A percentile compares a stretch with the other conserved stretches of the same genome.
Evolutionary conservation across 2,888 invertebrate genomes (phyloP).

Genomic region (Drosophila mercatorum): DNA sequence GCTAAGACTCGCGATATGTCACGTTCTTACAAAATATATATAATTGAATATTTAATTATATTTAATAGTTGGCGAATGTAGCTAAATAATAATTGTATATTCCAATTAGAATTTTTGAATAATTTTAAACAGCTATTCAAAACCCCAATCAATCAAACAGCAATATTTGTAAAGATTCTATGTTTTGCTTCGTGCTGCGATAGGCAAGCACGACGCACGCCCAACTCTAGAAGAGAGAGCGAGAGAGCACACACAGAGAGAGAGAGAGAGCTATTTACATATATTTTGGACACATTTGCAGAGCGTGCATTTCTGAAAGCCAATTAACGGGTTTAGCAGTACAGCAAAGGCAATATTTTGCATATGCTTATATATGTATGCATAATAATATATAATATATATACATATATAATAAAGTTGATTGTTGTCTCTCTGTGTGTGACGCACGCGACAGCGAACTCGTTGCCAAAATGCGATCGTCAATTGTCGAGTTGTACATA

Average conservation of each 20-base stretch:
- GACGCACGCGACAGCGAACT: constrained; percentile 20
- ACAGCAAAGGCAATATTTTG: constrained; percentile 23
- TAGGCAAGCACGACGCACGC: constrained; percentile 6
- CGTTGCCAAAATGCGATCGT: constrained; percentile 40
- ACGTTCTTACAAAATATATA: neutral
- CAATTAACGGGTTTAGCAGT: constrained; percentile 67
- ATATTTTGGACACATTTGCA: constrained; percentile 11
- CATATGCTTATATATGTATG: neutral
- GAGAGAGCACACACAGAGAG: neutral
- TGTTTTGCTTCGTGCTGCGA: constrained; percentile 1
- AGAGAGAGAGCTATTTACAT: neutral
- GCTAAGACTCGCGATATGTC: neutral
- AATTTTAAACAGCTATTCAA: neutral
- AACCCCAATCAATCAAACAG: neutral
- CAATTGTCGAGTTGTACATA: constrained; percentile 35
- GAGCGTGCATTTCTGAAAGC: constrained; percentile 54
- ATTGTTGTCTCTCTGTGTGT: constrained; percentile 39
- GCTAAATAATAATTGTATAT: too few relatives aligned
- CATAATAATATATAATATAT: neutral
- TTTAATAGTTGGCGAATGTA: too few relatives aligned
- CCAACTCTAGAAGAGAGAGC: constrained; percentile 1
- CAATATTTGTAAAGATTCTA: neutral
- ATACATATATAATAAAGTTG: constrained; percentile 20
- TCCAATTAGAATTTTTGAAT: neutral
- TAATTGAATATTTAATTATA: neutral